Percentiles rank a stretch among this genome's conserved stretches.
These are phyloP conservation scores for Pantherophis vulpinus DNA, from an alignment of 2,797 vertebrate species.

Conservation along the genomic window DNA sequence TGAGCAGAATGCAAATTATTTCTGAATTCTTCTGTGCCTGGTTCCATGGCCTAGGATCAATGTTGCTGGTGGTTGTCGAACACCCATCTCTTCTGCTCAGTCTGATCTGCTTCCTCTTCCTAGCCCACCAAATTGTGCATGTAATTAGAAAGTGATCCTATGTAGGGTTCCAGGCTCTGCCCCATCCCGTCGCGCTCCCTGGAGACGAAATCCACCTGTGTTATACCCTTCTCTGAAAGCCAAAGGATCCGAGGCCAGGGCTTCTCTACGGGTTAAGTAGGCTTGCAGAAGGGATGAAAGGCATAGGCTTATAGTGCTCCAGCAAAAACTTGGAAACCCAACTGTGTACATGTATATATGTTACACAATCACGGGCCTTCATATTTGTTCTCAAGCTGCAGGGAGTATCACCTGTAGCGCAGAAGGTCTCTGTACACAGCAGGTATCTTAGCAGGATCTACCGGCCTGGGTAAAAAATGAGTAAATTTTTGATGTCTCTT, in stretches of 20 bases:
- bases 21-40: slow-evolving; percentile 42
- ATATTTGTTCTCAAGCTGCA: slow-evolving; percentile 49
- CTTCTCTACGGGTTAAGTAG: slow-evolving; percentile 63
- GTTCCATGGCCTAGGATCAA: slow-evolving; percentile 47
- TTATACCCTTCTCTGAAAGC: slow-evolving; percentile 55
- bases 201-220: slow-evolving; percentile 61
- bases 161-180: slow-evolving; percentile 44
- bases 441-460: slow-evolving; percentile 94
- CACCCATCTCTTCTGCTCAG: slow-evolving; percentile 16
- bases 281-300: slow-evolving; percentile 64
- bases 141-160: slow-evolving; percentile 61
- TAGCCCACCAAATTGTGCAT: slow-evolving; percentile 52
- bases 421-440: slow-evolving; percentile 91
- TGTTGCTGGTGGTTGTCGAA: slow-evolving; percentile 28
- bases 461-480: slow-evolving; percentile 92
- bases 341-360: slow-evolving; percentile 27
- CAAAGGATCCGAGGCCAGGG: slow-evolving; percentile 58
- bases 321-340: slow-evolving; percentile 61
- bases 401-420: slow-evolving; percentile 90
- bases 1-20: slow-evolving; percentile 53
- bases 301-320: slow-evolving; percentile 63
- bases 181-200: slow-evolving; percentile 35
- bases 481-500: slow-evolving; percentile 98
- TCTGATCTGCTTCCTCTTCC: slow-evolving; percentile 49
- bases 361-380: background rate